Conservation (phyloP, 2,113 vertebrate genomes). For the Menidia beryllina region DNA sequence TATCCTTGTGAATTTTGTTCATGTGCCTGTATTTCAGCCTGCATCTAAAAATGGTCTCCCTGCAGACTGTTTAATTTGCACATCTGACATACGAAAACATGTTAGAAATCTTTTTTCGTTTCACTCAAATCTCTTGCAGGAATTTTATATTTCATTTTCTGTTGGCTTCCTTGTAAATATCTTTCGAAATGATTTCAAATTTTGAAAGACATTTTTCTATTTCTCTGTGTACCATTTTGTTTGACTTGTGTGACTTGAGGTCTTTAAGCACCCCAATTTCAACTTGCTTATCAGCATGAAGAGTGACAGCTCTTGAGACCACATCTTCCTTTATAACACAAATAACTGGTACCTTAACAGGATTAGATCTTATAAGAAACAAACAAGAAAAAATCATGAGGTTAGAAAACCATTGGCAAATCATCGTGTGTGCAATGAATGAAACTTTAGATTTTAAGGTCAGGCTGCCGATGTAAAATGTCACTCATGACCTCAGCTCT, state of each 20-base stretch:
- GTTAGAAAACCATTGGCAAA: not conserved
- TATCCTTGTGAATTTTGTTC: not conserved
- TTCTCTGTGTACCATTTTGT: not conserved
- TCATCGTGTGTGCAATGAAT: not conserved
- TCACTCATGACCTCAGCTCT: slow-evolving; percentile 56
- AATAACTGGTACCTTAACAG: not conserved
- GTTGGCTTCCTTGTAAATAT: no score
- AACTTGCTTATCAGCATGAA: not conserved
- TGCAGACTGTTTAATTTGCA: not conserved
- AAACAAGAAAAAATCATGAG: not conserved
- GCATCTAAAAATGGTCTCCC: not conserved
- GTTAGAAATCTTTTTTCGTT: no score
- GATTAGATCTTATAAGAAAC: not conserved
- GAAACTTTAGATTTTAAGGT: slow-evolving; percentile 13
- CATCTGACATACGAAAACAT: no score
- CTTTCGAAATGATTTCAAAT: no score
- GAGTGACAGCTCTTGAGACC: not conserved
- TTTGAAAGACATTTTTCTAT: no score
- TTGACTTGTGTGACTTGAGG: not conserved
- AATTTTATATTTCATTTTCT: no score
- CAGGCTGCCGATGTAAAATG: slow-evolving; percentile 37
- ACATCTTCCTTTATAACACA: not conserved
- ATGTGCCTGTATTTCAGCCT: not conserved
- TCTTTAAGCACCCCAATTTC: not conserved
- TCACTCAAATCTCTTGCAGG: no score